These are phyloP conservation scores for Sweltsa coloradensis DNA, from an alignment of 1,140 invertebrate genomes.

Conservation along the genomic window DNA sequence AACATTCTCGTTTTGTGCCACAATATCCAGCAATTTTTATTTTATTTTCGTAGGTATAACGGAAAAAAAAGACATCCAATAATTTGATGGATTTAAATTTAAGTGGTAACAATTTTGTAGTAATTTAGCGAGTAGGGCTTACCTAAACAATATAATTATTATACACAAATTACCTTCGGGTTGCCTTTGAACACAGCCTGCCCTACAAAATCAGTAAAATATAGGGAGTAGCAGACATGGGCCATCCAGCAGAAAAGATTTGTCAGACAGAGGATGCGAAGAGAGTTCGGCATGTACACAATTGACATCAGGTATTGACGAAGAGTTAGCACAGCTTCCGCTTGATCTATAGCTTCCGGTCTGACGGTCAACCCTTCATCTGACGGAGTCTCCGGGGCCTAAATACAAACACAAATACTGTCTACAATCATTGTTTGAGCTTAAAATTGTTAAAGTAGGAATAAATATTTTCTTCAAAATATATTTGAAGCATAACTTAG, in stretches of 20 bases:
- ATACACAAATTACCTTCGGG: slow-evolving; percentile 67
- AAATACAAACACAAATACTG: no score
- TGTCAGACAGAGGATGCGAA: slow-evolving; percentile 79
- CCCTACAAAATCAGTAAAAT: slow-evolving; percentile 95
- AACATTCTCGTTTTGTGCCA: no score
- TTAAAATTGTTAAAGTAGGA: no score
- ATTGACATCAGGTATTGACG: slow-evolving; percentile 78
- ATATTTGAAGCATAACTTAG: no score
- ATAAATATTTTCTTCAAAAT: no score
- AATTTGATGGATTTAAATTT: slow-evolving; percentile 7
- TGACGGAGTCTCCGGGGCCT: no score
- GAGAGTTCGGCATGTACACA: slow-evolving; percentile 73
- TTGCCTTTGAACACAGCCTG: slow-evolving; percentile 89
- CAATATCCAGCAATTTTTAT: no score
- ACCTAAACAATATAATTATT: slow-evolving; percentile 14
- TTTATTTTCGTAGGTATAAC: background rate
- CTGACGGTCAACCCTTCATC: no score
- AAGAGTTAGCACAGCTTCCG: slow-evolving; percentile 29
- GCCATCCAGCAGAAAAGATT: slow-evolving; percentile 98
- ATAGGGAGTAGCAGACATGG: slow-evolving; percentile 90
- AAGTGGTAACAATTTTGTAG: no score
- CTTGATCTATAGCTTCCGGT: no score
- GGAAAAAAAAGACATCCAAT: background rate
- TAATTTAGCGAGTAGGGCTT: slow-evolving; percentile 14
- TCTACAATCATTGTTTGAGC: no score